A percentile compares a stretch with the other conserved stretches of the same genome.
Conservation (phyloP, 1,140 invertebrate genomes). For the Ceratina australensis region DNA sequence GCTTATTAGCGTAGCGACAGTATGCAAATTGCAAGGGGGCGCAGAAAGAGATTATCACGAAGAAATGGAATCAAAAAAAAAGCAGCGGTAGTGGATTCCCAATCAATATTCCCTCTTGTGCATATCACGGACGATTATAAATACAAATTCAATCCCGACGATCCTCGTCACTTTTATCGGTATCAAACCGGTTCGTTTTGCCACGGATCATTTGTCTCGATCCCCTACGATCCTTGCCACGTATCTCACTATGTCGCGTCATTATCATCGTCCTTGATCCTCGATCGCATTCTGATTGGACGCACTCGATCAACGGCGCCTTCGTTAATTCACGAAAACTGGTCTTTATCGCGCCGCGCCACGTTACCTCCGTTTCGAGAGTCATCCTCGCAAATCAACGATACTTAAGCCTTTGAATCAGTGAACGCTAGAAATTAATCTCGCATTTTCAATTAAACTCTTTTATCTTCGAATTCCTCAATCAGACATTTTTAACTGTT, state of each 20-base stretch:
- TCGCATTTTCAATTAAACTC: slow-evolving; percentile 21
- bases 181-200: slow-evolving; percentile 65
- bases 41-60: neutral
- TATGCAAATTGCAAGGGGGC: neutral
- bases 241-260: slow-evolving; percentile 46
- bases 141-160: slow-evolving; percentile 47
- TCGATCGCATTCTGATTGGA: slow-evolving; percentile 63
- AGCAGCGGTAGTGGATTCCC: neutral
- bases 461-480: neutral
- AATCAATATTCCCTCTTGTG: slow-evolving; percentile 48
- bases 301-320: slow-evolving; percentile 57
- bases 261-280: slow-evolving; percentile 67
- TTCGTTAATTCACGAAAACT: slow-evolving; percentile 60
- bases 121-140: slow-evolving; percentile 45
- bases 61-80: neutral
- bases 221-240: slow-evolving; percentile 47
- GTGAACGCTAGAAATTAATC: slow-evolving; percentile 19
- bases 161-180: slow-evolving; percentile 57
- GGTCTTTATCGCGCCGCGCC: neutral
- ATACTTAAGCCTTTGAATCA: neutral
- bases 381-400: slow-evolving; percentile 15
- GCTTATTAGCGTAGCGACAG: neutral
- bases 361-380: neutral
- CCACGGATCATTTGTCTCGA: slow-evolving; percentile 66
- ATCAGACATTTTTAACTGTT: neutral